phyloP scores from a whole-genome alignment of 92 coral and sea anemone species.

The Porites divaricata region DNA sequence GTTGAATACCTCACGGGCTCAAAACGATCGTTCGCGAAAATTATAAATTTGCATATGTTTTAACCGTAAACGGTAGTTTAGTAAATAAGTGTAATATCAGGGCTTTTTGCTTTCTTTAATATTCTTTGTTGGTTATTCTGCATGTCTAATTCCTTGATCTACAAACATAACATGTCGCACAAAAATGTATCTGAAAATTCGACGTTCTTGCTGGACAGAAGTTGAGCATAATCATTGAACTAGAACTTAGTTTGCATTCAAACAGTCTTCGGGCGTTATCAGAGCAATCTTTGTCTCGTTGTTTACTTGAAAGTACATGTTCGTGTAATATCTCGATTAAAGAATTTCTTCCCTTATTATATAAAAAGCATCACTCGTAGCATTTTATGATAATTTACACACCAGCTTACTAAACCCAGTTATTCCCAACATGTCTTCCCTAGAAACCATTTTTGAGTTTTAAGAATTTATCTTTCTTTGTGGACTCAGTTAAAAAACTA shows the following conservation, averaged over 20 bases:
- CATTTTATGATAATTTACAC: neutral
- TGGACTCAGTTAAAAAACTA: neutral
- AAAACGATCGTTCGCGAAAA: neutral
- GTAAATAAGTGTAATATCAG: neutral
- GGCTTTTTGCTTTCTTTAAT: too few species aligned
- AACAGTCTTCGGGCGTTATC: neutral
- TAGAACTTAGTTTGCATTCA: neutral
- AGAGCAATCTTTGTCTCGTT: neutral
- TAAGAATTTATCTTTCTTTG: neutral
- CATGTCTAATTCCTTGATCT: neutral
- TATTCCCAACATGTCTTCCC: neutral
- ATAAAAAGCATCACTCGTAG: neutral
- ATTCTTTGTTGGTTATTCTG: neutral
- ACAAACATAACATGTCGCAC: neutral
- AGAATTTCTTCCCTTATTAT: neutral
- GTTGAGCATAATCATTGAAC: neutral
- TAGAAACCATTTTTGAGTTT: neutral
- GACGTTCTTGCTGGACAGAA: neutral
- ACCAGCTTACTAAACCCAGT: neutral
- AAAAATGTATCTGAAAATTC: neutral
- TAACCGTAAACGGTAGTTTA: neutral
- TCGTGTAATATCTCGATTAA: neutral
- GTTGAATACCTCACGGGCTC: neutral
- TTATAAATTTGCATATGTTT: slow-evolving; percentile 9
- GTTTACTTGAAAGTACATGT: neutral